Conservation (phyloP, 2,113 vertebrate species). For the Protobothrops flavoviridis region DNA sequence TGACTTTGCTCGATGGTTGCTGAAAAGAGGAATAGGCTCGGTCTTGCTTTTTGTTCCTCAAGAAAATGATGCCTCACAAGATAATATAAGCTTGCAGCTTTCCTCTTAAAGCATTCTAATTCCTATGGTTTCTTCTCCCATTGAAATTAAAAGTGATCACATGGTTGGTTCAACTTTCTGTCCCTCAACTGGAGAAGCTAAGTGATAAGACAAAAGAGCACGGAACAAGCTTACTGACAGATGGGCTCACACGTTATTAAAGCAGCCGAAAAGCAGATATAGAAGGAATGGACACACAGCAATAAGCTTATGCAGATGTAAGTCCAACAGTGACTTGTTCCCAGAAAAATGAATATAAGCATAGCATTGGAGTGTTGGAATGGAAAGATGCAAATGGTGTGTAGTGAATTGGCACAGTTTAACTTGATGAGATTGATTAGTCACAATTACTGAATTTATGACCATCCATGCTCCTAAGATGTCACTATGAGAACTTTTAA, state of each 20-base stretch:
- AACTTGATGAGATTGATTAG: neutral
- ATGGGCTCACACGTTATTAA: neutral
- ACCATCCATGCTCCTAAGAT: no score
- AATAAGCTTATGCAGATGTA: neutral
- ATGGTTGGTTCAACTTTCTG: neutral
- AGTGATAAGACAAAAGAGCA: neutral
- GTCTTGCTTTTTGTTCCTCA: neutral
- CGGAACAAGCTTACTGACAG: neutral
- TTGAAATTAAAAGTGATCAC: slow-evolving; percentile 11
- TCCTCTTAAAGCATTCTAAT: slow-evolving; percentile 14
- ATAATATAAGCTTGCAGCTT: neutral
- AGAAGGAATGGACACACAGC: neutral
- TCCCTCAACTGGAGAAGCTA: neutral
- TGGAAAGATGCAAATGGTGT: neutral
- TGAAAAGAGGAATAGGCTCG: neutral
- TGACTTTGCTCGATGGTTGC: neutral
- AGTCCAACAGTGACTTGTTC: neutral
- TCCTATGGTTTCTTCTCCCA: slow-evolving; percentile 1
- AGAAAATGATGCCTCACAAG: neutral
- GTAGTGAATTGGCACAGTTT: neutral
- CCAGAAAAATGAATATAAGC: neutral
- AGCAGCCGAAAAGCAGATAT: neutral
- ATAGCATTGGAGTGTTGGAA: neutral
- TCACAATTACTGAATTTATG: neutral
- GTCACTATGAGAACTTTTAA: neutral